Evolutionary conservation across 2,888 invertebrate genomes (phyloP).

Genomic region (Amblyjoppa fuscipennis): DNA sequence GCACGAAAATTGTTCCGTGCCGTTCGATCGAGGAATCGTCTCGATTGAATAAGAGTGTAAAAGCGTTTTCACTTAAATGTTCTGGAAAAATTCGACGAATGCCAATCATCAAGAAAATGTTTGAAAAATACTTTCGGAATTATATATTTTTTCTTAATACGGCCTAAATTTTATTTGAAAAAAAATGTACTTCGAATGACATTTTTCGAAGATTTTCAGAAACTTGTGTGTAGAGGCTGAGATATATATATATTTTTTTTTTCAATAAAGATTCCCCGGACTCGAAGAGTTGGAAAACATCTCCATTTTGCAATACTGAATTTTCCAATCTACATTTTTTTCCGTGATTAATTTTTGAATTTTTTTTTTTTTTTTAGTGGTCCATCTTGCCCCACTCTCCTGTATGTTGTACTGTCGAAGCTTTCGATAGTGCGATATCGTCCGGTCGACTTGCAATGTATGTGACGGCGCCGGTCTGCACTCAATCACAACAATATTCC

Average conservation of each 20-base stretch:
- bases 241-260: no score
- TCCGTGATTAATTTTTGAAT: background rate
- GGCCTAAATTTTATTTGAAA: background rate
- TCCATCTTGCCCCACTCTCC: background rate
- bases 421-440: constrained; percentile 34
- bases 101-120: background rate
- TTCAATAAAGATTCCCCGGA: no score
- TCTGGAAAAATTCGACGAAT: background rate
- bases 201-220: background rate
- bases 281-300: background rate
- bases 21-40: no score
- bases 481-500: constrained; percentile 73
- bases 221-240: no score
- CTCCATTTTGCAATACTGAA: background rate
- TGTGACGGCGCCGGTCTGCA: constrained; percentile 54
- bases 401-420: constrained; percentile 17
- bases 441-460: constrained; percentile 22
- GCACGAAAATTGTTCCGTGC: background rate
- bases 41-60: no score
- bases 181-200: background rate
- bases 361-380: background rate
- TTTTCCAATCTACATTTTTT: background rate
- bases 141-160: background rate
- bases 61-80: background rate
- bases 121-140: background rate